A percentile compares a stretch with the other conserved stretches of the same genome.
These are phyloP conservation scores for Enteromius paludinosus DNA, from an alignment of 2,797 vertebrate genomes.

Conservation along the genomic window DNA sequence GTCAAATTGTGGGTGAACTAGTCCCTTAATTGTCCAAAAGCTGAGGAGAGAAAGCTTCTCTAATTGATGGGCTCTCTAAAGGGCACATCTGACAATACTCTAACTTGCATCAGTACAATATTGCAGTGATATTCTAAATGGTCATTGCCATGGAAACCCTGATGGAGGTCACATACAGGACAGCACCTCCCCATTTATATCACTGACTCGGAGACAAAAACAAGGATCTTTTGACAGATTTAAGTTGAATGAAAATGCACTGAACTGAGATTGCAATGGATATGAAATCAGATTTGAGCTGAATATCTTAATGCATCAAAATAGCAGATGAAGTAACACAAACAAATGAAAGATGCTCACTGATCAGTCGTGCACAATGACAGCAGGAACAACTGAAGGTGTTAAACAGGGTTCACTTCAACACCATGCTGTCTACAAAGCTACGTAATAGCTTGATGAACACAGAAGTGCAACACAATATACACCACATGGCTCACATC, in stretches of 20 bases:
- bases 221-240: background rate
- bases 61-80: constrained; percentile 9
- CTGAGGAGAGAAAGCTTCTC: background rate
- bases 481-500: background rate
- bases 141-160: constrained; percentile 31
- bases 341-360: too few relatives aligned
- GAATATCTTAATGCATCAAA: background rate
- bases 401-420: background rate
- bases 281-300: background rate
- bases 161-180: constrained; percentile 25
- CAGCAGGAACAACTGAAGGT: background rate
- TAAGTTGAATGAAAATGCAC: background rate
- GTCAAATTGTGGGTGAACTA: background rate
- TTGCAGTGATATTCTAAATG: constrained; percentile 22
- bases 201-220: background rate
- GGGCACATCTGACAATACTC: constrained; percentile 22
- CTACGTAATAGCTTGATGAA: background rate
- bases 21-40: background rate
- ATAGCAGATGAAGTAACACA: too few relatives aligned
- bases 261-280: background rate
- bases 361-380: background rate
- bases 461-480: background rate
- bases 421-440: background rate
- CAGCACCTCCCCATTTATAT: constrained; percentile 12
- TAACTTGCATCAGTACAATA: constrained; percentile 10